These are phyloP conservation scores for Spheniscus mendiculus DNA, from an alignment of 2,113 vertebrate species.

Conservation along the genomic window DNA sequence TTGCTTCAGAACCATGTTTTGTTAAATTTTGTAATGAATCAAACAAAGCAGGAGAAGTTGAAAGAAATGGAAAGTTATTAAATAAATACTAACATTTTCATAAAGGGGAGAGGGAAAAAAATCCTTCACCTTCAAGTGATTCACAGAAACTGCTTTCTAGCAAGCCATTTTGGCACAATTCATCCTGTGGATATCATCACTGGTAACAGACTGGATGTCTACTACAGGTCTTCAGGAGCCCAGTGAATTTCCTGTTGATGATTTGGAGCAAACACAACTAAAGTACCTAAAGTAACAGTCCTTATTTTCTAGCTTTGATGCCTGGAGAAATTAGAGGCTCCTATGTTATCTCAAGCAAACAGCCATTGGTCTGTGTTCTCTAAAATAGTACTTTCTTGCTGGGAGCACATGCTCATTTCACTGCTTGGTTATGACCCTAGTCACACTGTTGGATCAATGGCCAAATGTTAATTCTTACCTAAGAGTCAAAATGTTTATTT, in stretches of 20 bases:
- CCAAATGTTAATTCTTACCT: not conserved
- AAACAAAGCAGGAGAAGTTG: not conserved
- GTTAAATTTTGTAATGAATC: not conserved
- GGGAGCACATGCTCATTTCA: not conserved
- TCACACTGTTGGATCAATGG: not conserved
- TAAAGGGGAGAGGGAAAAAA: not conserved
- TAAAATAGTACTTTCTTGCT: not conserved
- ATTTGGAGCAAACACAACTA: not conserved
- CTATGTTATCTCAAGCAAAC: not conserved
- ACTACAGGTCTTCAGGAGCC: not conserved
- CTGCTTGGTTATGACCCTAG: not conserved
- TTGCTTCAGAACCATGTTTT: not conserved
- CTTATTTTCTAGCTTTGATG: not conserved
- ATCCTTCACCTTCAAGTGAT: not conserved
- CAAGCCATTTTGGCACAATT: not conserved
- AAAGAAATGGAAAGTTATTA: not conserved
- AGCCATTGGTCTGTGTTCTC: not conserved
- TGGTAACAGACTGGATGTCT: not conserved
- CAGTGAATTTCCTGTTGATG: not conserved
- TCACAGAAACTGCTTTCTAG: not conserved
- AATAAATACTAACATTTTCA: not conserved
- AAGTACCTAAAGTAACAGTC: not conserved
- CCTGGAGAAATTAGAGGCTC: not conserved
- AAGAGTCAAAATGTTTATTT: not conserved
- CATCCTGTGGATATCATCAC: not conserved